Evolutionary conservation across 2,888 invertebrate genomes (phyloP), one percentile per base, ranked within the genome.

Genomic region (Sphaerophoria taeniata): DNA sequence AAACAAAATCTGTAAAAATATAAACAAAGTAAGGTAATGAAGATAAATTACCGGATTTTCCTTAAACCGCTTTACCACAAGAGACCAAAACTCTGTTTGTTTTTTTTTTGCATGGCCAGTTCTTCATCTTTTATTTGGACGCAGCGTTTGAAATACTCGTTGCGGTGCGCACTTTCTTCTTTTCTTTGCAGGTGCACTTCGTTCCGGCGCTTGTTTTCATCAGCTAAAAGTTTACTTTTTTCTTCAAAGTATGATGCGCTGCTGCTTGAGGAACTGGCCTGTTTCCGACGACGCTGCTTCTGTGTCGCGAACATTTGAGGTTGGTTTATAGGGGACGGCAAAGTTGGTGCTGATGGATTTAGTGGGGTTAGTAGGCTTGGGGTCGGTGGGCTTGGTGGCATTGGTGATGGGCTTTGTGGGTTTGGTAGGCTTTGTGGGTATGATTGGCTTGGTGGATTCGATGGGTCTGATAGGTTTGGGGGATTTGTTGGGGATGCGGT

Each of bases 261-360:
- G 36, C 36, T 36, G 4, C 5, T 6, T 4, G 36, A 36, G 36
- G 36, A 36, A 36, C 7, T 6, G 4, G 36, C 7, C 7, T 7
- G 4, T n/a, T 11, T 47, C 47, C 9, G 47, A 47, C 47, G 47
- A 47, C 47, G 47, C 47, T 47, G 47, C 11, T n/a, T 47, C n/a
- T 47, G 47, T n/a, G 47, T 47, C 47, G 47, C 47, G 12, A 47
- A 47, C 47, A 47, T 47, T 47, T 47, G 47, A 12, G 47, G 12
- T 47, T 6, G 5, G 12, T n/a, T 47, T n/a, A 9, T 6, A 4
- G n/a, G 47, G 11, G 47, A 4, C n/a, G 47, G 12, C 11, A n/a
- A 12, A 47, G 47, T 47, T 4, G 47, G 9, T 11, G 12, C 47
- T 47, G 47, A 6, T 47, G 11, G 12, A 12, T 47, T n/a, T 47